Percentiles rank a stretch among this genome's conserved stretches.
Evolutionary conservation across 2,888 invertebrate genomes (phyloP).

Genomic region (Dione vanillae): DNA sequence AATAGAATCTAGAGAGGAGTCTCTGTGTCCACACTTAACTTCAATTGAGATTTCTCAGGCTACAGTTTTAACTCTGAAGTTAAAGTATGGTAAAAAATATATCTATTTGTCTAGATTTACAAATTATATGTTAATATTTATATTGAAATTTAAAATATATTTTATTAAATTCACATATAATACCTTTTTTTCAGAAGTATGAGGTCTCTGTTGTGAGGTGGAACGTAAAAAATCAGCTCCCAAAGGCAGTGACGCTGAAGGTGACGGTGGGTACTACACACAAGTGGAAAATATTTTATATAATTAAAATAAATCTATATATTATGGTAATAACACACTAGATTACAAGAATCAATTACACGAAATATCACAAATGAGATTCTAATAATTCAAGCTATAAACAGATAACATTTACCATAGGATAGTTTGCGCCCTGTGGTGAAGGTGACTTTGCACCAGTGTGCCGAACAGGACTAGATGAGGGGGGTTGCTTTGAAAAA

Average conservation of each 20-base stretch:
- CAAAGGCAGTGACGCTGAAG: slow-evolving; percentile 81
- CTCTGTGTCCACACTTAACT: too few relatives aligned
- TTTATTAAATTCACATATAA: slow-evolving; percentile 12
- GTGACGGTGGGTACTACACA: slow-evolving; percentile 89
- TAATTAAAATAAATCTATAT: too few relatives aligned
- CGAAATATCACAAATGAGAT: background rate
- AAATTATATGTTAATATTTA: background rate
- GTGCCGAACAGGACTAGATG: slow-evolving; percentile 92
- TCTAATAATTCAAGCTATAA: background rate
- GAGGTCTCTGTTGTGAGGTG: slow-evolving; percentile 77
- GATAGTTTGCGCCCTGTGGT: slow-evolving; percentile 90
- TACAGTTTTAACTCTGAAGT: background rate
- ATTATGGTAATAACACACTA: too few relatives aligned
- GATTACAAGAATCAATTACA: too few relatives aligned
- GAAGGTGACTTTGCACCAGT: slow-evolving; percentile 92
- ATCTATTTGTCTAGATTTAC: background rate
- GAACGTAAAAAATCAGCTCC: slow-evolving; percentile 86
- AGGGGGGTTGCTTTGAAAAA: slow-evolving; percentile 91
- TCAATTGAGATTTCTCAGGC: too few relatives aligned
- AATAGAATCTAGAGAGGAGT: too few relatives aligned
- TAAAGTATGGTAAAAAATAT: background rate
- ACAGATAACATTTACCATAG: slow-evolving; percentile 85
- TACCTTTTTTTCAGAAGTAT: slow-evolving; percentile 81
- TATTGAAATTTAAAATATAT: background rate
- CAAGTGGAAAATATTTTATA: slow-evolving; percentile 7